A percentile compares a stretch with the other conserved stretches of the same genome.
Conservation (phyloP, 1,140 invertebrate species). For the Drosophila nebulosa region DNA sequence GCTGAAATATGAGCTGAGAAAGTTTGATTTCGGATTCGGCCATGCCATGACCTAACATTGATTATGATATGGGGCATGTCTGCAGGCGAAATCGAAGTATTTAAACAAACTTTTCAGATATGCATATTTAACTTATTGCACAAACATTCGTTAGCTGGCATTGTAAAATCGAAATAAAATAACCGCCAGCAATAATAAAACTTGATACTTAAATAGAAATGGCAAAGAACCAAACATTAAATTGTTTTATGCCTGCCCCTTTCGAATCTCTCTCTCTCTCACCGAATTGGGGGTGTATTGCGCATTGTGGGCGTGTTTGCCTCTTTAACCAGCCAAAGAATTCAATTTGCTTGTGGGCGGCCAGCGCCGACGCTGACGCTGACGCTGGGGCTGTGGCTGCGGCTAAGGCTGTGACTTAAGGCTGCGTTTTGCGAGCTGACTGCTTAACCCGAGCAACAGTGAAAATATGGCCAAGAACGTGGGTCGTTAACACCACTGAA, state of each 20-base stretch:
- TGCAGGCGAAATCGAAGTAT: not conserved
- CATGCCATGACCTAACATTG: conserved; percentile 31
- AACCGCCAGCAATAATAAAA: not conserved
- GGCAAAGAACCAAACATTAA: not conserved
- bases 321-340: no score
- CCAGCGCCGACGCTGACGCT: no score
- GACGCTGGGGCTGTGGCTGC: no score
- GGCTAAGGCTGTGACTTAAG: no score
- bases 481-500: no score
- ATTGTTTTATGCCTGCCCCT: not conserved
- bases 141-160: not conserved
- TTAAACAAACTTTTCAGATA: not conserved
- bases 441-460: no score
- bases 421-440: no score
- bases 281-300: not conserved
- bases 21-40: conserved; percentile 69
- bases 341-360: not conserved
- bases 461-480: no score
- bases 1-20: conserved; percentile 76
- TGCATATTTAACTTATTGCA: not conserved
- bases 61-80: conserved; percentile 33
- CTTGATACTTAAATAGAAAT: not conserved
- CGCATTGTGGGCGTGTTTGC: not conserved
- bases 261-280: not conserved
- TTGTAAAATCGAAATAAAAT: not conserved